Conservation (phyloP, 1,140 invertebrate genomes). For the Drosophila setifemur region DNA sequence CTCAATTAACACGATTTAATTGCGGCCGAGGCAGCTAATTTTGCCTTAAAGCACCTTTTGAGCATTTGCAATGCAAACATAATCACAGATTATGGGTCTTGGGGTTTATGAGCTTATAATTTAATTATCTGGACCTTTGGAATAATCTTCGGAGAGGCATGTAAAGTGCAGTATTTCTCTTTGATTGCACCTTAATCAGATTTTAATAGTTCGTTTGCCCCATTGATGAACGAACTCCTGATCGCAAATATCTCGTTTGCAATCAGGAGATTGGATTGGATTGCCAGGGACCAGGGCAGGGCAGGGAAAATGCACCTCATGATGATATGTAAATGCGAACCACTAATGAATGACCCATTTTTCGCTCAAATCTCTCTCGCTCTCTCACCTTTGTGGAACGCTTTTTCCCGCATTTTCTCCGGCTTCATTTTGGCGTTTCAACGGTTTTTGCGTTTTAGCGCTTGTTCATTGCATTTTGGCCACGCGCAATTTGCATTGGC, state of each 20-base stretch:
- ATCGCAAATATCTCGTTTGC: constrained; percentile 3
- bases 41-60: constrained; percentile 9
- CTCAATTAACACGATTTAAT: constrained; percentile 11
- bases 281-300: no score
- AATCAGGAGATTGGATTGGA: constrained; percentile 3
- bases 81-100: no score
- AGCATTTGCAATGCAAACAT: background rate
- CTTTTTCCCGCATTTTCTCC: background rate
- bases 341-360: background rate
- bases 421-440: no score
- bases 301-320: background rate
- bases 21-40: constrained; percentile 2
- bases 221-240: background rate
- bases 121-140: background rate
- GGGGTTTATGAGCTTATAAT: background rate
- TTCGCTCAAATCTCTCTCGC: background rate
- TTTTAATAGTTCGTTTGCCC: constrained; percentile 8
- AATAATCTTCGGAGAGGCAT: constrained; percentile 7
- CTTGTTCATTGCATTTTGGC: constrained; percentile 45
- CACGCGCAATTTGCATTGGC: constrained; percentile 58
- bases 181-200: constrained; percentile 5
- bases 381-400: background rate
- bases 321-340: no score
- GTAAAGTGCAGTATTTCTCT: constrained; percentile 1
- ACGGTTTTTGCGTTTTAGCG: constrained; percentile 9